phyloP scores from a whole-genome alignment of 2,797 vertebrate species.

The Sebastes kiyomatsui region DNA sequence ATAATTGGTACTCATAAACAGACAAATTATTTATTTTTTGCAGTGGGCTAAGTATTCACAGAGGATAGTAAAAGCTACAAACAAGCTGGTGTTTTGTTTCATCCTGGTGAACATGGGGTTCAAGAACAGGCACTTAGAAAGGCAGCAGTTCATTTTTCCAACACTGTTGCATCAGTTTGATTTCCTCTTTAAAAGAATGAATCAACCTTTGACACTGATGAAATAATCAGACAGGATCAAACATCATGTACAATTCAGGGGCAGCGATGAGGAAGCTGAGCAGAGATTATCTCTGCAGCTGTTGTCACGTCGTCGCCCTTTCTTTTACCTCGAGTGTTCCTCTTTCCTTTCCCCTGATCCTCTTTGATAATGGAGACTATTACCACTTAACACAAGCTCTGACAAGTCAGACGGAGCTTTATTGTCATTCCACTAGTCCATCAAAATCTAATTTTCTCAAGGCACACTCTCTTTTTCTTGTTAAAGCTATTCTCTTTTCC shows the following conservation, averaged over 20 bases:
- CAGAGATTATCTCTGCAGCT: background rate
- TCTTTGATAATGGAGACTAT: constrained; percentile 39
- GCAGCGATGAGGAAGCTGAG: background rate
- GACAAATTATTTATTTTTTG: background rate
- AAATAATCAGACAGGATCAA: background rate
- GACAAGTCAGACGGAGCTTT: constrained; percentile 41
- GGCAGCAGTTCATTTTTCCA: background rate
- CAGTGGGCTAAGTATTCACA: background rate
- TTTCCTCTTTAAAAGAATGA: background rate
- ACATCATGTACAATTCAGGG: background rate
- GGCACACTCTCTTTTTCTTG: background rate
- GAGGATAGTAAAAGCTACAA: background rate
- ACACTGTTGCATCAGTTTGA: background rate
- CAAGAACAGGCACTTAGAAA: background rate
- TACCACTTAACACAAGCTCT: constrained; percentile 36
- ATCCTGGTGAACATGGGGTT: background rate
- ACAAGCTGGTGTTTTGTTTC: background rate
- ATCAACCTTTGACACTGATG: background rate
- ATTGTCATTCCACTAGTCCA: constrained; percentile 45
- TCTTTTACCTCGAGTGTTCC: constrained; percentile 4
- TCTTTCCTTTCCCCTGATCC: constrained; percentile 15
- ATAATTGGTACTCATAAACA: background rate
- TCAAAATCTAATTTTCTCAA: constrained; percentile 54
- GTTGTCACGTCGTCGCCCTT: background rate
- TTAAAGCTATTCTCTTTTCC: background rate